Percentiles rank a stretch among this genome's conserved stretches.
Evolutionary conservation across 2,113 vertebrate species (phyloP).

Genomic region (Etia nguti): DNA sequence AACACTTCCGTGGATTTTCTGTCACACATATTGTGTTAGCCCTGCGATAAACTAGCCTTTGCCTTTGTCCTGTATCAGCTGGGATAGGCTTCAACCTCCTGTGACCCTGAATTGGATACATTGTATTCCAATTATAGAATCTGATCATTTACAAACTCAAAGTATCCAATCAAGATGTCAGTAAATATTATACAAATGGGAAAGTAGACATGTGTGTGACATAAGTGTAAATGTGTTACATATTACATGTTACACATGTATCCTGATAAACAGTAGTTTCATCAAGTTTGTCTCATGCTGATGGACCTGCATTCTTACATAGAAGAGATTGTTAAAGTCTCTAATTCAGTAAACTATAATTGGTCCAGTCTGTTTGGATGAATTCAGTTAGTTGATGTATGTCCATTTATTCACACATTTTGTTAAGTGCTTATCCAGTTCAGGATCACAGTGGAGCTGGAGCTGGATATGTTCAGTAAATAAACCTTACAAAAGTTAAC

Average conservation of each 20-base stretch:
- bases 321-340: not conserved
- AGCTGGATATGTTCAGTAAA: no score
- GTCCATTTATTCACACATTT: not conserved
- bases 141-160: no score
- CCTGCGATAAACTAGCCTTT: not conserved
- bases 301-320: not conserved
- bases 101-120: no score
- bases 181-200: not conserved
- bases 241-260: not conserved
- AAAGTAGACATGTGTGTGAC: not conserved
- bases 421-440: not conserved
- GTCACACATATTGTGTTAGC: not conserved
- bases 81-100: no score
- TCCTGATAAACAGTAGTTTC: not conserved
- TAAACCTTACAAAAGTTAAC: no score
- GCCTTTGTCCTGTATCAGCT: no score
- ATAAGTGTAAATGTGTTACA: not conserved
- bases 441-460: no score
- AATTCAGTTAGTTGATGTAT: rapidly evolving
- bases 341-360: not conserved
- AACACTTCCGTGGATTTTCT: not conserved
- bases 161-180: no score
- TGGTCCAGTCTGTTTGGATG: rapidly evolving
- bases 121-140: no score
- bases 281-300: not conserved